Evolutionary conservation across 1,140 invertebrate genomes (phyloP), one percentile per base, ranked within the genome.

Genomic region (Ladona fulva): DNA sequence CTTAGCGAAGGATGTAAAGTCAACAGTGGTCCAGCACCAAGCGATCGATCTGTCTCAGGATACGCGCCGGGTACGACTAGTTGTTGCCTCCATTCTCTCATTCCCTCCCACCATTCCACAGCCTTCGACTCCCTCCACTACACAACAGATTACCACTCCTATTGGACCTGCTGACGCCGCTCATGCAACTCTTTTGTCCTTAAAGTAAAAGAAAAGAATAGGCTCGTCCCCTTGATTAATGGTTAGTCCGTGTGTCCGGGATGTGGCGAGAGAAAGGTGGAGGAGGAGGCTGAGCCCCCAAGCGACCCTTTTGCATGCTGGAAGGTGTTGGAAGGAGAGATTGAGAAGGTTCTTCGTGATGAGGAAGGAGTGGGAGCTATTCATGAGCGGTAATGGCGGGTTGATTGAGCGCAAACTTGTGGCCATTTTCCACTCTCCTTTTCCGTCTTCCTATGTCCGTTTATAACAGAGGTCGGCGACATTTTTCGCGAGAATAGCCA

Each of bases 351-450:
- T 66, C 3, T 66, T 66, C 52, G 52, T 66, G 52, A 66, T 66
- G 52, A 66, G 52, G n/a, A 66, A 66, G 52, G n/a, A 66, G 29
- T 37, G 3, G 3, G 8, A 37, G 3, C 29, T 37, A 37, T 37
- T 37, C 29, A 37, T 37, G 52, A 66, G 52, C 52, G 52, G 52
- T 66, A 66, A 66, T 66, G n/a, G 52, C 52, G 52, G n/a, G 52
- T 66, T 66, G 52, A 66, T 66, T 66, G 52, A 66, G 52, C 52
- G 52, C 52, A 66, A 66, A 66, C 52, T 66, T 66, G 52, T 66
- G 52, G n/a, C 14, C n/a, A 19, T 66, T 66, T 66, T 66, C n/a
- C n/a, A 6, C 52, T 22, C 52, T 66, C n/a, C 52, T 66, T 66
- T 19, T 12, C 29, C 29, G 29, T 66, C 52, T 66, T 3, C 3